phyloP scores from a whole-genome alignment of 2,888 invertebrate genomes.

The Polydrusus tereticollis region DNA sequence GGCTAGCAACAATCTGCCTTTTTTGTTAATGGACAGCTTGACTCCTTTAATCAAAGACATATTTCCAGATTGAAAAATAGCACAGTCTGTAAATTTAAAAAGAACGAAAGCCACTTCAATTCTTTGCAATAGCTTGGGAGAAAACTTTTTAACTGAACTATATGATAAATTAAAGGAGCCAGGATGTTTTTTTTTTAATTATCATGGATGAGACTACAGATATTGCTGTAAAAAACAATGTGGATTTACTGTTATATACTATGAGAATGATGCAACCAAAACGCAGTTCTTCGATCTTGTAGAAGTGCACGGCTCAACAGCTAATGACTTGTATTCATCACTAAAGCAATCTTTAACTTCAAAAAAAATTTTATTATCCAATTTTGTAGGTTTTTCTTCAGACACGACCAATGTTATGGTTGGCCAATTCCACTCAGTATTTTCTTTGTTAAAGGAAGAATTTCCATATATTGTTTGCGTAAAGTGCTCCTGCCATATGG shows the following conservation, averaged over 20 bases:
- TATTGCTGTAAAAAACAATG: constrained; percentile 30
- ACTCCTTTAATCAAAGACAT: constrained; percentile 14
- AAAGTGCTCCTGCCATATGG: constrained; percentile 61
- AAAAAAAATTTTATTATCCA: constrained; percentile 46
- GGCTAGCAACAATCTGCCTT: constrained; percentile 36
- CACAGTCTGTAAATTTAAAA: constrained; percentile 19
- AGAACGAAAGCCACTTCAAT: constrained; percentile 30
- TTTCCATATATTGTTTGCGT: constrained; percentile 54
- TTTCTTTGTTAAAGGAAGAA: constrained; percentile 39
- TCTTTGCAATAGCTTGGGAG: neutral
- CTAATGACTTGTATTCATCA: constrained; percentile 17
- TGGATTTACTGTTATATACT: constrained; percentile 33
- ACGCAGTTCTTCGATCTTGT: constrained; percentile 21
- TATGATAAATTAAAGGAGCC: neutral
- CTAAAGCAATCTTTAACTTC: constrained; percentile 6
- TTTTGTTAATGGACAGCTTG: constrained; percentile 7
- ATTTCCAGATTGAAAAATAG: constrained; percentile 37
- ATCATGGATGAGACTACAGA: constrained; percentile 46
- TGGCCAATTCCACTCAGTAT: constrained; percentile 51
- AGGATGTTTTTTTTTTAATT: constrained; percentile 38
- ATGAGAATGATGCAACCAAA: neutral
- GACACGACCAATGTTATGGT: constrained; percentile 59
- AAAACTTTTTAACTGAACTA: neutral
- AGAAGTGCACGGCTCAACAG: neutral
- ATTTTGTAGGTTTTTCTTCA: constrained; percentile 55